Evolutionary conservation across 2,888 invertebrate species (phyloP), one percentile per base, ranked within the genome.

Genomic region (Macrosiphum euphorbiae): DNA sequence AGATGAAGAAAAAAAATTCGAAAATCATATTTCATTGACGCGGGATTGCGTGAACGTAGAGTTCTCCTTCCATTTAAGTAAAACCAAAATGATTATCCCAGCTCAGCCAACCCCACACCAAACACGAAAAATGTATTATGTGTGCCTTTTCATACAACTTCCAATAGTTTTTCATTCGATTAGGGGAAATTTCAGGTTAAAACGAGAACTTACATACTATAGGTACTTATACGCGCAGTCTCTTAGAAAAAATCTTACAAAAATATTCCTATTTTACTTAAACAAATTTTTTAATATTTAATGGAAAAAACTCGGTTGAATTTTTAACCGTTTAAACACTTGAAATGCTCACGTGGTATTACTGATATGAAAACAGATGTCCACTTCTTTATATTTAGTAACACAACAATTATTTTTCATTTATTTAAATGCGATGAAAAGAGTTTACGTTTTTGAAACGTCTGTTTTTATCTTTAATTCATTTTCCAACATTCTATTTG

Each of bases 11-110:
- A 24, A 91, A 28, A 88, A 78, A 50, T 84, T 86, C 8, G 47
- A 50, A 92, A 92, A 61, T 92, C 86, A 86, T 92, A 92, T 92
- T 92, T 92, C 92, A 87, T 87, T 87, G 92, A 58, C 61, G 26
- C 7, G 44, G 55, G 10, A 44, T 24, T 91, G 28, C 85, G 85
- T 58, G n/a, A 85, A 91, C 47, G 26, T 11, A 85, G 47, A 47
- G 86, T 86, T 50, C 52, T 52, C 90, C 26, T 78, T 84, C 90
- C 52, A 52, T 84, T 91, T 55, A 41, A 84, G 55, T 67, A 58
- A 50, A 61, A 16, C 26, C 47, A 26, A 87, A 92, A 86, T 86
- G 13, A 58, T 85, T 87, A 61, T 92, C 35, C 47, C 26, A 8
- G 35, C 61, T 61, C 61, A 24, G 50, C 47, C n/a, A 35, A 50